A percentile compares a stretch with the other conserved stretches of the same genome.
Evolutionary conservation across 1,140 invertebrate genomes (phyloP).

Genomic region (Sycobia sp.): DNA sequence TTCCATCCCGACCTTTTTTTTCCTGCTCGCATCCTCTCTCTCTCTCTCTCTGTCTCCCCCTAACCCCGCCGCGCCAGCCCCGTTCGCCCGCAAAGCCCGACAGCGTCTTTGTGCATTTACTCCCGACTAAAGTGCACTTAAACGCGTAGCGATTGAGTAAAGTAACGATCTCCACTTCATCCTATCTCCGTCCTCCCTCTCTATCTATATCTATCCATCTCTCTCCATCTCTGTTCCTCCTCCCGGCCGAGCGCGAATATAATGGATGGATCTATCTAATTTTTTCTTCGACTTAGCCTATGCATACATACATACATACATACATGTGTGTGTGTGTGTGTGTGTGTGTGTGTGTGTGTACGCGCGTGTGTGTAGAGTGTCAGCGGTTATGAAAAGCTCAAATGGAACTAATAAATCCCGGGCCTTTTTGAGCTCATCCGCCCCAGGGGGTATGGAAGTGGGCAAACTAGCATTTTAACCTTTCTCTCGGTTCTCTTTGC

Average conservation of each 20-base stretch:
- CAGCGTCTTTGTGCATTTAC: conserved; percentile 30
- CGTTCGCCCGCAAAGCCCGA: conserved; percentile 6
- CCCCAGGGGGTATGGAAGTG: too few relatives aligned
- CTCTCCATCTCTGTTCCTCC: not conserved
- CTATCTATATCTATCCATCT: not conserved
- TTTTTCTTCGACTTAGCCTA: conserved; percentile 18
- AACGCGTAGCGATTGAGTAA: conserved; percentile 28
- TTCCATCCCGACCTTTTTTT: not conserved
- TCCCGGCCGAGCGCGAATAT: not conserved
- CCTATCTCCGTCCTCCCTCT: too few relatives aligned
- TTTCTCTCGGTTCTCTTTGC: too few relatives aligned
- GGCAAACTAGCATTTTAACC: too few relatives aligned
- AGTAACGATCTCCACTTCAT: conserved; percentile 9
- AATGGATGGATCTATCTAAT: conserved; percentile 18
- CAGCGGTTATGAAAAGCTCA: too few relatives aligned
- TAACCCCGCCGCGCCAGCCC: not conserved
- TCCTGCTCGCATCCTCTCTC: not conserved
- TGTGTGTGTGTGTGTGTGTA: too few relatives aligned
- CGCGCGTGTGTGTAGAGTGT: too few relatives aligned
- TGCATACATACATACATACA: too few relatives aligned
- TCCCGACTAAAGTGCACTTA: conserved; percentile 37
- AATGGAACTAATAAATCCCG: too few relatives aligned
- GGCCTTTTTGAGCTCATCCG: too few relatives aligned
- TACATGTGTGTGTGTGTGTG: too few relatives aligned
- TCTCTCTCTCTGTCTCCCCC: conserved; percentile 2